phyloP scores from a whole-genome alignment of 2,888 invertebrate genomes.

The Noctuana brunneofusca region DNA sequence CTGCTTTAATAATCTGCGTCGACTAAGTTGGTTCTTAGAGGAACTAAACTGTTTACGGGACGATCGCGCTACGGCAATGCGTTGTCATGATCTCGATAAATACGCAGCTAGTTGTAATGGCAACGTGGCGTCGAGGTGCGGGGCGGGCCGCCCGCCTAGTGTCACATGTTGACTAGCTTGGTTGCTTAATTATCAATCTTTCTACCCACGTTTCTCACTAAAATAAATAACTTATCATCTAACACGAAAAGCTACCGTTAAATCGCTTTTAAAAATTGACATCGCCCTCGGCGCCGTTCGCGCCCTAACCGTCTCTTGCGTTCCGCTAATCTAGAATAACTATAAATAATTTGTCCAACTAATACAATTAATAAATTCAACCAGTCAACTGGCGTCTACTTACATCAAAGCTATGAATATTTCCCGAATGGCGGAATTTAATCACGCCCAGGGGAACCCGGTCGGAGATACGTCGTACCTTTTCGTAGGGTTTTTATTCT shows the following conservation, averaged over 20 bases:
- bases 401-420: constrained; percentile 52
- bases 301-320: constrained; percentile 47
- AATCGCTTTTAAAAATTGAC: constrained; percentile 63
- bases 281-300: constrained; percentile 48
- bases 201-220: constrained; percentile 71
- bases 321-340: constrained; percentile 53
- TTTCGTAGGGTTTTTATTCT: constrained; percentile 52
- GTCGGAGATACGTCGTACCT: constrained; percentile 54
- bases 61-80: constrained; percentile 19
- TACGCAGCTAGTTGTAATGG: constrained; percentile 68
- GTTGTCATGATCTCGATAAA: constrained; percentile 54
- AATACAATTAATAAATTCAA: constrained; percentile 64
- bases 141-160: constrained; percentile 47
- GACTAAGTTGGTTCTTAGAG: constrained; percentile 47
- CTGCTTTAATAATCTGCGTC: constrained; percentile 37
- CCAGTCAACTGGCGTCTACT: constrained; percentile 58
- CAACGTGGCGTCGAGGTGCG: constrained; percentile 63
- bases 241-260: constrained; percentile 61
- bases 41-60: constrained; percentile 53
- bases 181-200: constrained; percentile 73
- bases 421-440: constrained; percentile 39
- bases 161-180: constrained; percentile 78
- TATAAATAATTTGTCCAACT: constrained; percentile 80
- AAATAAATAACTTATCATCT: constrained; percentile 78
- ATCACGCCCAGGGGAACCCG: constrained; percentile 43